A percentile compares a stretch with the other conserved stretches of the same genome.
phyloP scores from a whole-genome alignment of 2,797 vertebrate species.

The Cuniculus paca region DNA sequence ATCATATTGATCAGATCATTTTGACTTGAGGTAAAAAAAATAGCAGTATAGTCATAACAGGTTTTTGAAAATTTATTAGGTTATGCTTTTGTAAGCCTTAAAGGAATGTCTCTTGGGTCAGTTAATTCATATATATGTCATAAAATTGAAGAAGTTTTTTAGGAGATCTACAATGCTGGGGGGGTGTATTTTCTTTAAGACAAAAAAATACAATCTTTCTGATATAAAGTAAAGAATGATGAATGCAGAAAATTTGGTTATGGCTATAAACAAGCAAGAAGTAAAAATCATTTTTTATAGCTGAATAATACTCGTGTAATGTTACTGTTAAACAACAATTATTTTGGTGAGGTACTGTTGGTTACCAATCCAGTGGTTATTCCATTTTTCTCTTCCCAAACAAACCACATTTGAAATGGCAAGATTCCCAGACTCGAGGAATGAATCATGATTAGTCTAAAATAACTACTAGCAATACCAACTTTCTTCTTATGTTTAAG shows the following conservation, averaged over 20 bases:
- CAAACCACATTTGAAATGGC: neutral
- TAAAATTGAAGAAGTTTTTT: slow-evolving; percentile 30
- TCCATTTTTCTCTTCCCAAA: neutral
- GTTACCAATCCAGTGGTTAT: neutral
- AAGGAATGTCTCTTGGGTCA: neutral
- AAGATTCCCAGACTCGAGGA: neutral
- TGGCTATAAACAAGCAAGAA: neutral
- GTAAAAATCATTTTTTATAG: neutral
- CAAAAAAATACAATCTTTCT: neutral
- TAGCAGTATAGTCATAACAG: neutral
- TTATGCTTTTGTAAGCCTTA: slow-evolving; percentile 45
- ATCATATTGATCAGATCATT: slow-evolving; percentile 39
- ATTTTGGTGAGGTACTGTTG: neutral
- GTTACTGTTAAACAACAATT: neutral
- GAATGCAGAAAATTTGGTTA: neutral
- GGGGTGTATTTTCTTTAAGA: neutral
- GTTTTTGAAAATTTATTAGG: slow-evolving; percentile 57
- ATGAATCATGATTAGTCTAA: neutral
- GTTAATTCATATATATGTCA: slow-evolving; percentile 60
- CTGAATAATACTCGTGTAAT: too few relatives aligned
- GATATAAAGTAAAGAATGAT: neutral
- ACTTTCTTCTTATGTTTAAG: slow-evolving; percentile 11
- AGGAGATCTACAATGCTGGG: slow-evolving; percentile 5
- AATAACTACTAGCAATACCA: neutral
- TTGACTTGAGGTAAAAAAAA: slow-evolving; percentile 48